Conservation (phyloP, 2,113 vertebrate species). For the Peromyscus leucopus region DNA sequence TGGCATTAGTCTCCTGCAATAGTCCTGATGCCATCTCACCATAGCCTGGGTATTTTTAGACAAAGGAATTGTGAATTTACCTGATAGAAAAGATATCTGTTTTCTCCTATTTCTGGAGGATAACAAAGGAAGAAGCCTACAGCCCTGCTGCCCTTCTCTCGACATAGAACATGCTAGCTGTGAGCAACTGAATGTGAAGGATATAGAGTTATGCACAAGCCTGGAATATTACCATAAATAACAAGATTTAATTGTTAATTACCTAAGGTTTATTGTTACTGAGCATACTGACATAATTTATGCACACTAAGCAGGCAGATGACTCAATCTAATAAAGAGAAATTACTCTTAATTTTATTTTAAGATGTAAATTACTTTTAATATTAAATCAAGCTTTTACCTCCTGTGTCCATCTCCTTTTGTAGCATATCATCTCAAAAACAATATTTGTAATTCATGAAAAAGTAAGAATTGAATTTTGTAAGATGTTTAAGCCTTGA, state of each 20-base stretch:
- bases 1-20: background rate
- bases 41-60: background rate
- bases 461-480: slow-evolving; percentile 25
- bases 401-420: background rate
- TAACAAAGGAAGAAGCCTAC: background rate
- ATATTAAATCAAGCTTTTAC: background rate
- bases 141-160: background rate
- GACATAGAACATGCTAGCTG: background rate
- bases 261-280: background rate
- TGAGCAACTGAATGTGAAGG: background rate
- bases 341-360: slow-evolving; percentile 31
- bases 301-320: background rate
- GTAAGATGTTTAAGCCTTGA: background rate
- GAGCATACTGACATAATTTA: background rate
- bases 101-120: background rate
- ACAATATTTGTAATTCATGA: background rate
- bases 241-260: background rate
- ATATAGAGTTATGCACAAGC: background rate
- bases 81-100: background rate
- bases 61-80: background rate
- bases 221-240: background rate
- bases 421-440: background rate
- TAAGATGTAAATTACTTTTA: background rate
- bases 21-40: background rate
- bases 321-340: background rate